A percentile compares a stretch with the other conserved stretches of the same genome.
Conservation (phyloP, 2,888 invertebrate species). For the Cotesia congregata region DNA sequence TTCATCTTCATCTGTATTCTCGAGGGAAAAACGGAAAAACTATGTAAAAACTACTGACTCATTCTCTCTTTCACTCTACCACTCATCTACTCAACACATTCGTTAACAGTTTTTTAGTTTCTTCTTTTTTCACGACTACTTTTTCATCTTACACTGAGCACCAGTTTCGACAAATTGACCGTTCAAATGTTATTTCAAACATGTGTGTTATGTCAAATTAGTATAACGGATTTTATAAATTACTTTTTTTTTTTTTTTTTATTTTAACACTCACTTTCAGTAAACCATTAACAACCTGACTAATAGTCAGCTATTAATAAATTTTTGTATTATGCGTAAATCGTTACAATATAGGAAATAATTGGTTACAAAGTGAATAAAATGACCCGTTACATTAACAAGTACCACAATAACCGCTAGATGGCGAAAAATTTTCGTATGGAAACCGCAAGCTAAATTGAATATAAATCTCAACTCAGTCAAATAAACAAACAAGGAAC, state of each 20-base stretch:
- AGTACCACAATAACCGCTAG: not conserved
- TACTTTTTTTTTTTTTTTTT: not conserved
- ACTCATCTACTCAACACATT: slow-evolving; percentile 3
- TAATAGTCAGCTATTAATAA: not conserved
- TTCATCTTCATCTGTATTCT: slow-evolving; percentile 41
- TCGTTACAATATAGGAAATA: too few relatives aligned
- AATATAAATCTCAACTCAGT: not conserved
- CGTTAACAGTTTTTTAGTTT: slow-evolving; percentile 10
- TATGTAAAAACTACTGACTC: slow-evolving; percentile 30
- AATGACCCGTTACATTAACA: too few relatives aligned
- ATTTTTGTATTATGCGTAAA: not conserved
- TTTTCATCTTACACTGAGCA: not conserved
- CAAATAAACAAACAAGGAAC: not conserved
- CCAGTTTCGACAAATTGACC: not conserved
- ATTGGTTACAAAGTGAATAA: too few relatives aligned
- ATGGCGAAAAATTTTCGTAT: not conserved
- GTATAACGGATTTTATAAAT: slow-evolving; percentile 27
- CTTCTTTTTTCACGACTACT: slow-evolving; percentile 7
- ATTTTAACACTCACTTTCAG: not conserved
- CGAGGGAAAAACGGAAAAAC: slow-evolving; percentile 47
- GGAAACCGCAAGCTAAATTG: not conserved
- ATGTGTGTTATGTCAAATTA: slow-evolving; percentile 50
- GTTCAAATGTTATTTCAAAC: slow-evolving; percentile 46
- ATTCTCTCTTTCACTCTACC: slow-evolving; percentile 1
- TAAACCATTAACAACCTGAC: not conserved